A percentile compares a stretch with the other conserved stretches of the same genome.
Conservation (phyloP, 1,140 invertebrate genomes). For the Dinoponera quadriceps region DNA sequence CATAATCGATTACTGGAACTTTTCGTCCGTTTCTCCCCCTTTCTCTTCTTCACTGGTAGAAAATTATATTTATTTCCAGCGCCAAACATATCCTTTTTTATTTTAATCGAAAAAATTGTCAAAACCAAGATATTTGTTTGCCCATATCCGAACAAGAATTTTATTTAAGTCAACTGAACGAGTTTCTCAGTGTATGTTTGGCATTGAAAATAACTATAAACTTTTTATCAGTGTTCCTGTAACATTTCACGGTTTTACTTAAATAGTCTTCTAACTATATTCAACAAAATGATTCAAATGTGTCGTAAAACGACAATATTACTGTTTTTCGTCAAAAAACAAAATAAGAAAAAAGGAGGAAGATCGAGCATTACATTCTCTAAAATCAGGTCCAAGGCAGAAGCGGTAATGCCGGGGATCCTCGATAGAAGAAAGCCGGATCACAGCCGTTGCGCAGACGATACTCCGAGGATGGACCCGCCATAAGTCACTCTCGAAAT, state of each 20-base stretch:
- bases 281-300: no score
- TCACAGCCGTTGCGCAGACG: neutral
- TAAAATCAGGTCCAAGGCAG: neutral
- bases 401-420: neutral
- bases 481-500: slow-evolving; percentile 21
- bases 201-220: no score
- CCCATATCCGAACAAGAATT: no score
- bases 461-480: neutral
- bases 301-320: neutral
- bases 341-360: neutral
- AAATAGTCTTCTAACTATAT: no score
- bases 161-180: no score
- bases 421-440: neutral
- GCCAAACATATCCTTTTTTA: no score
- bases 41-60: neutral
- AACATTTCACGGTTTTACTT: no score
- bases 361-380: no score
- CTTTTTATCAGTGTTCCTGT: no score
- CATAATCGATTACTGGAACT: neutral
- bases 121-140: no score
- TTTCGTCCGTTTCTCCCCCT: neutral
- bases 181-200: no score
- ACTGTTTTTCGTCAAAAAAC: neutral
- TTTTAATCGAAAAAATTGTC: no score
- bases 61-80: neutral